Percentiles rank a stretch among this genome's conserved stretches.
Evolutionary conservation across 2,888 invertebrate genomes (phyloP).

Genomic region (Elysia crispata): DNA sequence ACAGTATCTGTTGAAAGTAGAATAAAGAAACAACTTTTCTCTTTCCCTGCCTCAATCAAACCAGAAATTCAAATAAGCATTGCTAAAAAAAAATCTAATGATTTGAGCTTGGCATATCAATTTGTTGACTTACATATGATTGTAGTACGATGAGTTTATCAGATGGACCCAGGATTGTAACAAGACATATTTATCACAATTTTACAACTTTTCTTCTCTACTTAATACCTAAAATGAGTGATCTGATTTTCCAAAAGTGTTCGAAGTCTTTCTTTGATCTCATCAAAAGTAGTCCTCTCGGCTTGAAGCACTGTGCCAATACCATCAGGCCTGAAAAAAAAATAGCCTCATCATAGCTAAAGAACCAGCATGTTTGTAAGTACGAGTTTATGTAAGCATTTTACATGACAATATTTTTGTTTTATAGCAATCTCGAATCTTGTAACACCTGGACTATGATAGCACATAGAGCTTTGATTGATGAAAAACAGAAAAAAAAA

Average conservation of each 20-base stretch:
- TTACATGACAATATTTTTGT: too few relatives aligned
- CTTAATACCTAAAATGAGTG: constrained; percentile 96
- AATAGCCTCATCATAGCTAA: background rate
- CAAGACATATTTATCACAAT: background rate
- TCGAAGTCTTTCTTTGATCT: constrained; percentile 95
- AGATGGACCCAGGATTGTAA: background rate
- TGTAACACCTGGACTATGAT: too few relatives aligned
- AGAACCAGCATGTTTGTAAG: too few relatives aligned
- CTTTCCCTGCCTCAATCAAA: background rate
- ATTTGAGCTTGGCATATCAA: too few relatives aligned
- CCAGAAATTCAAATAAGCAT: background rate
- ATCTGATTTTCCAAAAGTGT: constrained; percentile 97
- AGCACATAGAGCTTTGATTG: too few relatives aligned
- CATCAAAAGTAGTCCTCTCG: constrained; percentile 93
- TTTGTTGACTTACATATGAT: too few relatives aligned
- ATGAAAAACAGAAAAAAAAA: too few relatives aligned
- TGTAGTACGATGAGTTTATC: background rate
- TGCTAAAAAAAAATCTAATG: too few relatives aligned
- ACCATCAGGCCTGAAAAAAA: constrained; percentile 91
- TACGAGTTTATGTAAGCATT: too few relatives aligned
- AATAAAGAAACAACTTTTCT: background rate
- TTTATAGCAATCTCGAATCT: too few relatives aligned
- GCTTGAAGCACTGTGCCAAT: constrained; percentile 98
- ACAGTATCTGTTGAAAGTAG: constrained; percentile 85
- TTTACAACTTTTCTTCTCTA: background rate